Evolutionary conservation across 2,888 invertebrate species (phyloP), one percentile per base, ranked within the genome.

Genomic region (Caenorhabditis becei): DNA sequence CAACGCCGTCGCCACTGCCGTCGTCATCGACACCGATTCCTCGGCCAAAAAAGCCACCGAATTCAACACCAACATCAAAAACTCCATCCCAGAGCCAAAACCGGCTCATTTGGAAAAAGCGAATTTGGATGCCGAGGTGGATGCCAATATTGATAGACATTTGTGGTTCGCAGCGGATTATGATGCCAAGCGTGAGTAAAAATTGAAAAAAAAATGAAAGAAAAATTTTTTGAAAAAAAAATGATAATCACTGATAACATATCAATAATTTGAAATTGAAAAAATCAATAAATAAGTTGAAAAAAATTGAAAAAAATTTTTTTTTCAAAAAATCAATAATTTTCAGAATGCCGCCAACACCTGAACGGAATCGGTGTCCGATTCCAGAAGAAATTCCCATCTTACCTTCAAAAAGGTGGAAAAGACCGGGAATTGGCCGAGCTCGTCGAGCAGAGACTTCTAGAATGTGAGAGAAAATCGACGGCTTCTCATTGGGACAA

Each of bases 301-400:
- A n/a, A n/a, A n/a, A n/a, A n/a, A n/a, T n/a, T n/a, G n/a, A n/a
- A n/a, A n/a, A n/a, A n/a, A n/a, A n/a, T n/a, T n/a, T n/a, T n/a
- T 61, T 23, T 44, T 66, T 11, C 47, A 3, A 16, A 62, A 44
- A 61, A 18, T 47, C n/a, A 10, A 44, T 14, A 32, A 32, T 51
- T 35, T 8, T 82, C 82, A 89, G 89, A 80, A 58, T 89, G 89
- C 54, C 84, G 82, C 3, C 69, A 77, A 51, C 78, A 86, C 44
- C 75, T 87, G 24, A 84, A 74, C 26, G 82, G 75, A 49, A 82
- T 90, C 53, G 88, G 88, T 14, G 82, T 84, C 44, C 72, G 83
- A 16, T 90, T 90, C 85, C 84, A 86, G 35, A 83, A 83, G 54
- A 90, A 90, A 63, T 90, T 90, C 86, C 90, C 90, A 1, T 75